These are phyloP conservation scores for Sprattus sprattus DNA, from an alignment of 2,113 vertebrate genomes.

Conservation along the genomic window DNA sequence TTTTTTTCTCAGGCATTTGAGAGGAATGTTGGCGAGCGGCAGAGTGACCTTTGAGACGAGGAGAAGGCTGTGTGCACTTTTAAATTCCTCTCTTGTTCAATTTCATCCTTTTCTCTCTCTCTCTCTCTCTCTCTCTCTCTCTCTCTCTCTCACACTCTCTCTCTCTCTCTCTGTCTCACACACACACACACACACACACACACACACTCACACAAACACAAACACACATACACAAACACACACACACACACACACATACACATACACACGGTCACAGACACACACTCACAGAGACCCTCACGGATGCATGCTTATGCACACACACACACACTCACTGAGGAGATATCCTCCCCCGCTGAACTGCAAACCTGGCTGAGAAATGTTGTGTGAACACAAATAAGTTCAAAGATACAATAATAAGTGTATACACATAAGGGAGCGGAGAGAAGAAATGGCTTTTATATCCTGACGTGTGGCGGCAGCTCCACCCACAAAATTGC, in stretches of 20 bases:
- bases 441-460: constrained; percentile 28
- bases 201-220: no score
- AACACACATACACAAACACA: constrained; percentile 25
- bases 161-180: no score
- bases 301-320: neutral
- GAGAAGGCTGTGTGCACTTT: no score
- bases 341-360: neutral
- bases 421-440: neutral
- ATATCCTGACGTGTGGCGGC: constrained; percentile 13
- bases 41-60: no score
- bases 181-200: neutral
- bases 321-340: neutral
- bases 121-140: no score
- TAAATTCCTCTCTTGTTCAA: no score
- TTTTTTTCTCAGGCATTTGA: no score
- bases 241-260: neutral
- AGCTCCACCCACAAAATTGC: neutral
- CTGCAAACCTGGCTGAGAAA: constrained; percentile 23
- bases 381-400: constrained; percentile 35
- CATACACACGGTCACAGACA: constrained; percentile 7
- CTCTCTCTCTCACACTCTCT: no score
- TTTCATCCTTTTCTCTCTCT: no score
- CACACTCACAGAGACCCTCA: neutral
- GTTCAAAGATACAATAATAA: constrained; percentile 24
- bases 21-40: no score